Base-by-base conservation (phyloP, 2,888 invertebrate species). In the Tridacna crocea region DNA sequence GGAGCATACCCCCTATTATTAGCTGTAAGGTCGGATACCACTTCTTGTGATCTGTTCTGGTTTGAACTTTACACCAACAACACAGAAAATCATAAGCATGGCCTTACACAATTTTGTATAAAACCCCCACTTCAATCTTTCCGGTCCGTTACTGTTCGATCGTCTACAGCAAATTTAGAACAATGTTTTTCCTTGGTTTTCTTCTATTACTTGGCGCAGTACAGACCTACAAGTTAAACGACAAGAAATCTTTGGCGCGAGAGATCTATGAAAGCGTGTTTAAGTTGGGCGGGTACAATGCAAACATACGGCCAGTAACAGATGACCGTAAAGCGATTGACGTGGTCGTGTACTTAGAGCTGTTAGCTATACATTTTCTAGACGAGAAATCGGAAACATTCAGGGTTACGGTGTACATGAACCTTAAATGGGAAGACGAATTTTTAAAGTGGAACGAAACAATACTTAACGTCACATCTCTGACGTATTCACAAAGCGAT, bases 381-480 rank as follows among this genome's bases (percentile, higher is more conserved):
- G 48, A 70, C 26, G 70, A 70, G 15, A 70, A 70, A 51, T 51
- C 70, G 10, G 70, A 70, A 26, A 70, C 70, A 1, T 70, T 70
- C n/a, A 70, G 51, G 24, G 26, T 26, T 19, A 70, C 70, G 15
- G 70, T 26, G 6, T 70, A 70, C 26, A 51, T 70, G 51, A 46
- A 70, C 22, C 26, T 70, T 2, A 8, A 47, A 51, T 70, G 70
- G 70, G 4, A 24, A 11, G 70, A 70, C 70, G 51, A 70, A 24
- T 51, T 51, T 22, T n/a, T 70, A n/a, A 24, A 8, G 1, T 70
- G 70, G 70, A 51, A 70, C 17, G 70, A 48, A 24, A 51, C 48
- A 6, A 24, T 24, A 0, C 46, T 24, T 51, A 24, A 70, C 70
- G 70, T 70, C 51, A 22, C 51, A 13, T 70, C 51, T 15, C 10